Base-by-base conservation (phyloP, 1,140 invertebrate genomes). In the Thereuonema tuberculata region DNA sequence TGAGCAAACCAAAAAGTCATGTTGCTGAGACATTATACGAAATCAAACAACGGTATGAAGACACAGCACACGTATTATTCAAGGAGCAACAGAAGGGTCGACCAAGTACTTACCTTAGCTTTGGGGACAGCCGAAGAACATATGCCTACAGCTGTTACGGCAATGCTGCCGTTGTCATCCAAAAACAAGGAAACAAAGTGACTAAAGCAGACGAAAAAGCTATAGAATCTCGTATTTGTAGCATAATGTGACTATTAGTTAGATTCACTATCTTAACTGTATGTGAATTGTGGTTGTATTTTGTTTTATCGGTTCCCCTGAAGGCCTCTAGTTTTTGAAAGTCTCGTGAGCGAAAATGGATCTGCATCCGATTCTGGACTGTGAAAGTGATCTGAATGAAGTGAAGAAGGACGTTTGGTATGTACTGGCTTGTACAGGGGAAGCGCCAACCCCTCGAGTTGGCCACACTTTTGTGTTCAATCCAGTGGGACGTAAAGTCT, bases 61-160 rank as follows among this genome's bases (percentile, higher is more conserved):
- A 76, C 63, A 71, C 71, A 14, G 66, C 74, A 1, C 61, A 68
- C 15, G 66, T 72, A 17, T 67, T 76, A 26, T 73, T 71, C 64
- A 65, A 65, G 14, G 70, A 71, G 52, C 57, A 66, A 27, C 65
- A 67, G 50, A 70, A 67, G 52, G 52, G 59, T 20, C 50, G 54
- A 29, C 50, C 62, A 9, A 24, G 53, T n/a, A 60, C 46, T 50
- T 65, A 50, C 50, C 54, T 77, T 23, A 74, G 66, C 57, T 73
- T 73, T 63, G 76, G 75, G 17, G 65, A 60, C 2, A 75, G 71
- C 62, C 67, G 74, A 14, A 67, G 70, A 58, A 73, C 69, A 17
- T 73, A 68, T 53, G 69, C 72, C 21, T 77, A 76, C 57, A 74
- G 69, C 37, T 76, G 64, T 61, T 70, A 72, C 59, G 76, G 76